phyloP scores from a whole-genome alignment of 2,888 invertebrate genomes.

The Laspeyria flexula region DNA sequence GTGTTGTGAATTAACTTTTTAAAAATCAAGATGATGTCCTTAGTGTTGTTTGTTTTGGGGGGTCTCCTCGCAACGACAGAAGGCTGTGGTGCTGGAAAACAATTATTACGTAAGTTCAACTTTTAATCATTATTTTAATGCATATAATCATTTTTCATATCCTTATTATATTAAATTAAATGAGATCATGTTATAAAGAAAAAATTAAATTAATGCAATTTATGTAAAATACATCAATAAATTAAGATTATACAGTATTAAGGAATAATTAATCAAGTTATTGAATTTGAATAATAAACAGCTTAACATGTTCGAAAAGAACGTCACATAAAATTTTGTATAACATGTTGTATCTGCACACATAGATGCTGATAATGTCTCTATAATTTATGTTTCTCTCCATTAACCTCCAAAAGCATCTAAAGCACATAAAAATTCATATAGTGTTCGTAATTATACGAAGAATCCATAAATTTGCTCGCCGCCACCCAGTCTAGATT shows the following conservation, averaged over 20 bases:
- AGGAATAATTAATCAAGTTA: constrained; percentile 1
- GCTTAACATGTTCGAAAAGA: constrained; percentile 3
- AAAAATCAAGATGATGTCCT: constrained; percentile 74
- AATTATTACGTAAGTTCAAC: constrained; percentile 76
- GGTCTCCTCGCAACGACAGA: constrained; percentile 75
- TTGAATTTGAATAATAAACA: constrained; percentile 9
- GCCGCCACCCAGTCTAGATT: constrained; percentile 82
- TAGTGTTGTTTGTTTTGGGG: constrained; percentile 85
- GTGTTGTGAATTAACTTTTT: constrained; percentile 75
- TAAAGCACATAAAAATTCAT: constrained; percentile 26
- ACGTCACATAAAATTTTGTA: constrained; percentile 4
- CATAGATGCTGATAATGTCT: constrained; percentile 12
- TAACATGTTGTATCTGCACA: constrained; percentile 8
- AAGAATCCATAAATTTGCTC: constrained; percentile 57
- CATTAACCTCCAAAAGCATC: constrained; percentile 22
- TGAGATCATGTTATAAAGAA: background rate
- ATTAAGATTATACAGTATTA: constrained; percentile 3
- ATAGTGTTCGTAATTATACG: constrained; percentile 34
- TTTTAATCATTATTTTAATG: background rate
- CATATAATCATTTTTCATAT: constrained; percentile 10
- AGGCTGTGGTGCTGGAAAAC: constrained; percentile 80
- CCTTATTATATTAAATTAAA: background rate
- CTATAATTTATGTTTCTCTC: constrained; percentile 13
- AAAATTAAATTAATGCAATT: background rate
- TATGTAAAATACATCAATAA: background rate